Base-by-base conservation (phyloP, 1,140 invertebrate species). In the Bombus confusus region DNA sequence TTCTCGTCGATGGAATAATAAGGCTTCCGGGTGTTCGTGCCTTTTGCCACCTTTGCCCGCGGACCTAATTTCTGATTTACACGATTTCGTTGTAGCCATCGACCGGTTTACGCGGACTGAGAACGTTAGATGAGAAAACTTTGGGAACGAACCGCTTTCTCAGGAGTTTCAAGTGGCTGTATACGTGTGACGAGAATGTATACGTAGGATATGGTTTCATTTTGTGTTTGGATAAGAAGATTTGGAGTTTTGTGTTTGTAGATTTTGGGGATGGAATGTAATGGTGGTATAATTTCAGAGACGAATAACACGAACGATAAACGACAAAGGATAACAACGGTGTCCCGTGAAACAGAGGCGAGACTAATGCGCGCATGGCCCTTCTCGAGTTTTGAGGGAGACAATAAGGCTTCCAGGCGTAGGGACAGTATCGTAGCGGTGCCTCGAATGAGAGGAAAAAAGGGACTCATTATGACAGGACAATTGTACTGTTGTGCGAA, bases 351-450 rank as follows among this genome's bases (percentile, higher is more conserved):
- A 83, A 83, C 18, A 83, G 82, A 69, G 78, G 66, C 82, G 82
- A 78, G 74, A 69, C 75, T 83, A 83, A 83, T 71, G 75, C 64
- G 64, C 66, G 82, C 41, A 83, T 78, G 47, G 64, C 74, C 82
- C 74, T 83, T 83, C 82, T 83, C 82, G 82, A 83, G 75, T 83
- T 83, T 52, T 57, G 47, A 83, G 82, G 82, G 82, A 78, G 66
- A 37, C 75, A 59, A 83, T 83, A 83, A 83, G 82, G 82, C 82
- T 83, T 83, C 82, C 75, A 78, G 37, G 37, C 74, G 28, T 34
- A 34, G 28, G 73, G 52, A 77, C 73, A 83, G 73, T 83, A 68
- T 83, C 43, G 81, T 5, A 10, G 64, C 37, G 47, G 57, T 69
- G 34, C 62, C 43, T 83, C 62, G 41, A 28, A 77, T 69, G 64